Evolutionary conservation across 2,888 invertebrate genomes (phyloP).

Genomic region (Anthophora plumipes): DNA sequence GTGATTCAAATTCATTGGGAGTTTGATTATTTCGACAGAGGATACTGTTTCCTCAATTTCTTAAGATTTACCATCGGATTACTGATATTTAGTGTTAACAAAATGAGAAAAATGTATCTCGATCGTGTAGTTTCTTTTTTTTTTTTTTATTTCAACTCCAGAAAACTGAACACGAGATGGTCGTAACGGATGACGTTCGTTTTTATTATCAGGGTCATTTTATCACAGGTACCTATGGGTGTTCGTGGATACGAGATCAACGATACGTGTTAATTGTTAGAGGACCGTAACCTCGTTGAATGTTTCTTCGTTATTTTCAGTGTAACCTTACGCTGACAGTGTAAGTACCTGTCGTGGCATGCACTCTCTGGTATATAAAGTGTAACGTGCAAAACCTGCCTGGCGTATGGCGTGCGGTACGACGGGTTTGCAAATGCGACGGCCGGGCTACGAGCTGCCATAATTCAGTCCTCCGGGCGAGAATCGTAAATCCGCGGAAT

Average conservation of each 20-base stretch:
- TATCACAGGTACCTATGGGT: constrained; percentile 12
- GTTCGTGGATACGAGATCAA: constrained; percentile 29
- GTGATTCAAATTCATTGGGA: constrained; percentile 25
- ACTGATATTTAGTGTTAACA: background rate
- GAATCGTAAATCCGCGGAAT: constrained; percentile 70
- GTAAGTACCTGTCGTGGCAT: constrained; percentile 59
- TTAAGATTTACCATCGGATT: background rate
- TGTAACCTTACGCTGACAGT: constrained; percentile 60
- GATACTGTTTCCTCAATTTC: background rate
- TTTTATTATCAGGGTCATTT: constrained; percentile 32
- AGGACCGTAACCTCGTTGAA: constrained; percentile 35
- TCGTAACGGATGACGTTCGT: background rate
- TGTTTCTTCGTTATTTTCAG: constrained; percentile 63
- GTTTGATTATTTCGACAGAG: background rate
- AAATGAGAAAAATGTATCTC: background rate
- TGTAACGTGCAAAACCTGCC: constrained; percentile 68
- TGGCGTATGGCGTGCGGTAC: constrained; percentile 45
- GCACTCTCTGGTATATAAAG: constrained; percentile 62
- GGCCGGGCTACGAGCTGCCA: constrained; percentile 57
- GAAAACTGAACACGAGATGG: too few relatives aligned
- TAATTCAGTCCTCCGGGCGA: constrained; percentile 66
- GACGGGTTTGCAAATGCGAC: constrained; percentile 74
- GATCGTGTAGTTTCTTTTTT: background rate
- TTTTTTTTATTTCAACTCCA: too few relatives aligned
- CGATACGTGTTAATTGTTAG: constrained; percentile 62